Percentiles rank a stretch among this genome's conserved stretches.
These are phyloP conservation scores for Crocodylus rhombifer DNA, from an alignment of 2,797 vertebrate species.

Conservation along the genomic window DNA sequence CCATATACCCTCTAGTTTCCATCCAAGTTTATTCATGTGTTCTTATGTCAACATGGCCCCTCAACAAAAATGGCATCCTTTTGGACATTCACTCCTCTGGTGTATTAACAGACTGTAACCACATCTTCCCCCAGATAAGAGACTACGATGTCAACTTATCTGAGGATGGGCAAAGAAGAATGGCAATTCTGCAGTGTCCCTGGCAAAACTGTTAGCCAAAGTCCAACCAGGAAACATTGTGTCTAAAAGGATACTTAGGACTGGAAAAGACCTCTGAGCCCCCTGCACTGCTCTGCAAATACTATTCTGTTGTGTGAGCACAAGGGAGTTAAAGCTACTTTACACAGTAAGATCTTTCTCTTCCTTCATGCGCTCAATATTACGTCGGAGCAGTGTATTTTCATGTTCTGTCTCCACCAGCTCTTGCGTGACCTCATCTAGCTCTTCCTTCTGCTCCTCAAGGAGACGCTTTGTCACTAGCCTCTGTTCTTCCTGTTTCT, in stretches of 20 bases:
- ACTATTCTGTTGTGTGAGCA: neutral
- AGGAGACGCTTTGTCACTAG: slow-evolving; percentile 85
- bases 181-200: neutral
- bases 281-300: neutral
- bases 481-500: slow-evolving; percentile 81
- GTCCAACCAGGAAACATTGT: neutral
- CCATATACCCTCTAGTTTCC: neutral
- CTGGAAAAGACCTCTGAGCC: no score
- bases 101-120: no score
- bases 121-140: no score
- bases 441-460: slow-evolving; percentile 88
- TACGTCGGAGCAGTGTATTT: slow-evolving; percentile 85
- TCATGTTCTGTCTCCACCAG: slow-evolving; percentile 88
- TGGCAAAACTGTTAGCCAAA: neutral
- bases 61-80: neutral
- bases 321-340: neutral
- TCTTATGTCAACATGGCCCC: neutral
- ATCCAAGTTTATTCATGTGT: neutral
- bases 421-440: slow-evolving; percentile 89
- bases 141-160: neutral
- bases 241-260: no score
- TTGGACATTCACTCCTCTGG: neutral
- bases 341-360: slow-evolving; percentile 85
- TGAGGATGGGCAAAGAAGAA: neutral
- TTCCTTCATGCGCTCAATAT: slow-evolving; percentile 90